Base-by-base conservation (phyloP, 1,140 invertebrate genomes). In the Elymnias hypermnestra region DNA sequence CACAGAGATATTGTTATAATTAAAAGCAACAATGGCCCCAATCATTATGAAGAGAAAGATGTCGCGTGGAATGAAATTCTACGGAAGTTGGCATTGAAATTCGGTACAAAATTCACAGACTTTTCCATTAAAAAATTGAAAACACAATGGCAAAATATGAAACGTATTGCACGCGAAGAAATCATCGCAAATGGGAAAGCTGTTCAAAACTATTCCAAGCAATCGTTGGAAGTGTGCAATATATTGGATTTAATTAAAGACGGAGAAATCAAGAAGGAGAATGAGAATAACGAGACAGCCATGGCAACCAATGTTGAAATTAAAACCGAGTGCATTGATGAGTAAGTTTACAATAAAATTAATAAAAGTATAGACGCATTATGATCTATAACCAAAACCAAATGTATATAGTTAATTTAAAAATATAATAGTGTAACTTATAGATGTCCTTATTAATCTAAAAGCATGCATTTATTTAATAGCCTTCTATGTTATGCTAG, bases 121-220 rank as follows among this genome's bases (percentile, higher is more conserved):
- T 81, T 72, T 46, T 73, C 77, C 6, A 71, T 72, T 12, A 87
- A 84, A 47, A 85, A 85, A 59, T 68, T 87, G 3, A 85, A 84
- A 53, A 83, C 76, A 9, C 78, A 84, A 36, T 87, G 83, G 83
- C 78, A 86, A 31, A 86, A 84, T 41, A 86, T 86, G 83, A 86
- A 84, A 52, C 60, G 78, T 8, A 83, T 83, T 21, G 79, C 83
- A 10, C 73, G 82, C 3, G 76, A 81, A 49, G 84, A 86, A 48
- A 72, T 84, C 26, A 50, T 70, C 5, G 19, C 57, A 10, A 73
- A 73, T 14, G 79, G 75, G 5, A 35, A 64, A 0, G 48, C 54
- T 1, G 14, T 78, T 6, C 53, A 73, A 4, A 76, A 75, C 26
- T 82, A 63, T 33, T 72, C 75, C 0, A 55, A 50, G 36, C 71